Conservation (phyloP, 2,888 invertebrate genomes). For the Meloe dianella region DNA sequence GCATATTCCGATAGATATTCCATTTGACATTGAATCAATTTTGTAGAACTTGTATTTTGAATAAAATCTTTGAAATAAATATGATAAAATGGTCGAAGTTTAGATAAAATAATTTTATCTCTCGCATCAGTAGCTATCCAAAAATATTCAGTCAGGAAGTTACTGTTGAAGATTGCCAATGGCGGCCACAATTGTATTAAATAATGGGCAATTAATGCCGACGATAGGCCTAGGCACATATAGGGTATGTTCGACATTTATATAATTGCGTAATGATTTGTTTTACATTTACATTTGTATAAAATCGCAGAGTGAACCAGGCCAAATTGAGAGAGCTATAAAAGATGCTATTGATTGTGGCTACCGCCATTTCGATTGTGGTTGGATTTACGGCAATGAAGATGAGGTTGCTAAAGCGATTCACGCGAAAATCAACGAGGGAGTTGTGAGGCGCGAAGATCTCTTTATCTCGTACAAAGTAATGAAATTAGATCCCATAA, state of each 20-base stretch:
- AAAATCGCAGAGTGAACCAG: constrained; percentile 44
- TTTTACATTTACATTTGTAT: no score
- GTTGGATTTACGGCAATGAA: constrained; percentile 66
- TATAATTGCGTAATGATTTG: no score
- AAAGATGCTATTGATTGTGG: constrained; percentile 67
- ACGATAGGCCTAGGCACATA: constrained; percentile 71
- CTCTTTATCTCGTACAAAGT: constrained; percentile 67
- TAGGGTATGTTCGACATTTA: constrained; percentile 62
- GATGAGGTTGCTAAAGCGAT: constrained; percentile 65
- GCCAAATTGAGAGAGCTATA: constrained; percentile 57
- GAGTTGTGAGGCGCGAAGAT: constrained; percentile 63
- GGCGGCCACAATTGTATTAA: not conserved
- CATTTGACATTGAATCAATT: not conserved
- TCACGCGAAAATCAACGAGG: constrained; percentile 61
- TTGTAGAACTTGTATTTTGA: not conserved
- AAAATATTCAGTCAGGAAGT: constrained; percentile 5
- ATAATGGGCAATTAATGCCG: constrained; percentile 63
- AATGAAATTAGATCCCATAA: constrained; percentile 19
- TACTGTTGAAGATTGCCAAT: not conserved
- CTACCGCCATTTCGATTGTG: constrained; percentile 71
- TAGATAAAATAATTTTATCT: constrained; percentile 25
- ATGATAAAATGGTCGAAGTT: constrained; percentile 10
- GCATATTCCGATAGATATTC: not conserved
- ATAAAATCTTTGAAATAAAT: not conserved
- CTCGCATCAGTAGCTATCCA: constrained; percentile 56